Evolutionary conservation across 92 coral and sea anemone species (phyloP), one percentile per base, ranked within the genome.

Genomic region (Anthopleura xanthogrammica): DNA sequence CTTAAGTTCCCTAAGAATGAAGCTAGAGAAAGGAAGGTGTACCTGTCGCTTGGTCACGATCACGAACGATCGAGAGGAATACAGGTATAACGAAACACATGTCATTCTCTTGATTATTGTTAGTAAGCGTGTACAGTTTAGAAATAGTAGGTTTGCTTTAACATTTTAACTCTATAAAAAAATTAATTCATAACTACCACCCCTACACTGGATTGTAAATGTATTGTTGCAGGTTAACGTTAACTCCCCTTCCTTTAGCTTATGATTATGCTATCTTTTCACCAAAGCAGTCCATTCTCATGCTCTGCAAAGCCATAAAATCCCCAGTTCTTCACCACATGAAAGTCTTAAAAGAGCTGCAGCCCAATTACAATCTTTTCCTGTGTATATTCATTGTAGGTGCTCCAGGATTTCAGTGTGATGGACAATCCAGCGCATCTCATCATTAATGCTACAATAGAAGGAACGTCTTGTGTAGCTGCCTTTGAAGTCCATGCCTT

Each of bases 321-420:
- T 46, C 5, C 50, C 50, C 50, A 46, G 9, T 5, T 46, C 50
- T 46, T 46, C 5, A 46, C 50, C 50, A 46, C 50, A 46, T 46
- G 50, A 46, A 9, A 46, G 5, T 46, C 6, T 46, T 9, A 46
- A 46, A 46, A 46, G 50, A 0, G 36, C 36, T 29, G 36, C 36
- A 29, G 36, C 36, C 36, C 36, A 1, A 29, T 29, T 29, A 29
- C 36, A 62, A 62, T 20, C 11, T 48, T 16, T 52, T 2, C 0
- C 75, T 36, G 20, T 40, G 42, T 22, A 23, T 57, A 42, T 22
- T 17, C n/a, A 6, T 39, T 22, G 12, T 60, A 84, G 87, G 57
- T 84, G 52, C 80, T 75, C 41, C 87, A 84, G 41, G 87, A 84
- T 62, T 84, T 76, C 82, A 66, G 60, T 41, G 24, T 84, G 11